Base-by-base conservation (phyloP, 2,113 vertebrate genomes). In the Numenius arquata region DNA sequence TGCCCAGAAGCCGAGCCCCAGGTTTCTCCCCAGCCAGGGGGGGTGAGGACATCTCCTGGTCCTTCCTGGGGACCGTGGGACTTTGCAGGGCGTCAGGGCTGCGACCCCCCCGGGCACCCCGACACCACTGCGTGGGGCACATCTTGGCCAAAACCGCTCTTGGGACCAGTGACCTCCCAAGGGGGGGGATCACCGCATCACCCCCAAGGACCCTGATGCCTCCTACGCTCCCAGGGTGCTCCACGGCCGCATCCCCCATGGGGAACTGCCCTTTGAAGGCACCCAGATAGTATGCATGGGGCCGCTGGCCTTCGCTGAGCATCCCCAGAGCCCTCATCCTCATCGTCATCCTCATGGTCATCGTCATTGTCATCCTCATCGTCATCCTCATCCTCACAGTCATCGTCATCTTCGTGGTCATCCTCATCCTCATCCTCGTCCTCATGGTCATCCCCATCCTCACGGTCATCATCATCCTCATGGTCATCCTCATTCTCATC, bases 201-300 rank as follows among this genome's bases (percentile, higher is more conserved):
- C 16, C 48, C 38, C 5, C 0, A 3, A 11, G 67, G 50, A 11
- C 16, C 45, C 41, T 48, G 4, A 0, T 0, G 9, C 5, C 20
- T 34, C 58, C 76, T 3, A 18, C 2, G 0, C 65, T 26, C 55
- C 0, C 0, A 12, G 30, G 12, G 11, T 23, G n/a, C 50, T 38
- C 71, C 62, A 3, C 11, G 12, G 41, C 38, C 11, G 0, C 0
- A 1, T 9, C 19, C 3, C 18, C 20, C 2, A 0, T 0, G 43
- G 72, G 53, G 22, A 32, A 4, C 72, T 41, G 89, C 52, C 17
- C 36, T 34, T 34, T 4, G 61, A 58, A 12, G 62, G 52, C 30
- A 12, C 50, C 30, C 25, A 1, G 1, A 5, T 0, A 19, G 5
- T 12, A 47, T 2, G 4, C 36, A 5, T 0, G 11, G 45, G 62